Evolutionary conservation across 92 coral and sea anemone genomes (phyloP).

Genomic region (Isaurus tuberculatus): DNA sequence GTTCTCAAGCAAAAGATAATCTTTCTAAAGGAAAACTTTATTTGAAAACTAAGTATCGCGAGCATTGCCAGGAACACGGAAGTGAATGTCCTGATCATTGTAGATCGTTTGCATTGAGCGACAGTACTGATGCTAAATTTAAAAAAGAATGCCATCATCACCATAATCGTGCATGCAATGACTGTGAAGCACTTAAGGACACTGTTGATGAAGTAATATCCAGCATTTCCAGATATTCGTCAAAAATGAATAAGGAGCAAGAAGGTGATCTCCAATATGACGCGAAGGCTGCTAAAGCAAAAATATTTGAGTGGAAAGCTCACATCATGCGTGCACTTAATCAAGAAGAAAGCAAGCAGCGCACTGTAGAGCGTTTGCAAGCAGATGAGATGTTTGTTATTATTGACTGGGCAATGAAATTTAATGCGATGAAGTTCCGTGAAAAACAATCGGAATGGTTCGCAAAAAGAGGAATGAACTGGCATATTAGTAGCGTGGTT

Average conservation of each 20-base stretch:
- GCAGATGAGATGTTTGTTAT: too few relatives aligned
- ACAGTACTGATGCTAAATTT: too few relatives aligned
- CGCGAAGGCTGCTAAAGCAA: constrained; percentile 21
- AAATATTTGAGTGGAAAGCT: constrained; percentile 53
- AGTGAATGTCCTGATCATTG: too few relatives aligned
- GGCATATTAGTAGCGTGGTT: constrained; percentile 34
- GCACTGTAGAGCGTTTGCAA: too few relatives aligned
- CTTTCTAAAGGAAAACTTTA: constrained; percentile 44
- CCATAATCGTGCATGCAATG: background rate
- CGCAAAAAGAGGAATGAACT: constrained; percentile 33
- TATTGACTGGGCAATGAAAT: constrained; percentile 2
- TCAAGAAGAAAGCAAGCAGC: too few relatives aligned
- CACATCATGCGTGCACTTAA: constrained; percentile 55
- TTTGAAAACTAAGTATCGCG: constrained; percentile 49
- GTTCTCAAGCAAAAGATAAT: background rate
- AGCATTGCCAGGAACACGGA: background rate
- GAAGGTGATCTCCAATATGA: constrained; percentile 35
- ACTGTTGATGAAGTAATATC: too few relatives aligned
- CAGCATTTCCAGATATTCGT: too few relatives aligned
- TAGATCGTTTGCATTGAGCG: too few relatives aligned
- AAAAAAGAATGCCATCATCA: too few relatives aligned
- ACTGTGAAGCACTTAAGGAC: constrained; percentile 33
- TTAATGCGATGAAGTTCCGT: constrained; percentile 44
- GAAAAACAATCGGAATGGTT: constrained; percentile 56
- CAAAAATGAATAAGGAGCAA: too few relatives aligned